Conservation (phyloP, 2,113 vertebrate species). For the Bettongia penicillata region DNA sequence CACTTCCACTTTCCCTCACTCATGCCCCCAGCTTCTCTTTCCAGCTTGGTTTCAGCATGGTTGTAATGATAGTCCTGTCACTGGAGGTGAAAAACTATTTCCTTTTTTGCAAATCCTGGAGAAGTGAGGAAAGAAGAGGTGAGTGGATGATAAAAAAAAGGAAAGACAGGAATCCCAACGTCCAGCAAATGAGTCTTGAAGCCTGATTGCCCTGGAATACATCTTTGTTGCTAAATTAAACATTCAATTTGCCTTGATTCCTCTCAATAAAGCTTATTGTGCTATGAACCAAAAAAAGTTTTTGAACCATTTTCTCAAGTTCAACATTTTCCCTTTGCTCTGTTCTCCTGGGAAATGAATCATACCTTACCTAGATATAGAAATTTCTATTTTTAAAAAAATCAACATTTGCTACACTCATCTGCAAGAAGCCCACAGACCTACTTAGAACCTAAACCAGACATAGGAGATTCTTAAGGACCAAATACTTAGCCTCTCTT, state of each 20-base stretch:
- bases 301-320: not conserved
- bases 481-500: not conserved
- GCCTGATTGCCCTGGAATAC: not conserved
- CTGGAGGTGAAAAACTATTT: not conserved
- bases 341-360: not conserved
- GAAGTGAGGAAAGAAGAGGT: not conserved
- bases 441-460: not conserved
- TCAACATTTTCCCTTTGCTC: not conserved
- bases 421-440: not conserved
- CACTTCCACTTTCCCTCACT: not conserved
- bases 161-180: not conserved
- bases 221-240: not conserved
- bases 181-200: not conserved
- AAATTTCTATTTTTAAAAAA: not conserved
- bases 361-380: not conserved
- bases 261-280: not conserved
- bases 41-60: not conserved
- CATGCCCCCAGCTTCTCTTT: not conserved
- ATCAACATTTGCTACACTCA: not conserved
- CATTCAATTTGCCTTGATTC: not conserved
- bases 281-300: not conserved
- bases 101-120: not conserved
- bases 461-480: not conserved
- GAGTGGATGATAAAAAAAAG: not conserved
- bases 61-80: not conserved